These are phyloP conservation scores for Equus quagga DNA, from an alignment of 2,113 vertebrate genomes.

Conservation along the genomic window DNA sequence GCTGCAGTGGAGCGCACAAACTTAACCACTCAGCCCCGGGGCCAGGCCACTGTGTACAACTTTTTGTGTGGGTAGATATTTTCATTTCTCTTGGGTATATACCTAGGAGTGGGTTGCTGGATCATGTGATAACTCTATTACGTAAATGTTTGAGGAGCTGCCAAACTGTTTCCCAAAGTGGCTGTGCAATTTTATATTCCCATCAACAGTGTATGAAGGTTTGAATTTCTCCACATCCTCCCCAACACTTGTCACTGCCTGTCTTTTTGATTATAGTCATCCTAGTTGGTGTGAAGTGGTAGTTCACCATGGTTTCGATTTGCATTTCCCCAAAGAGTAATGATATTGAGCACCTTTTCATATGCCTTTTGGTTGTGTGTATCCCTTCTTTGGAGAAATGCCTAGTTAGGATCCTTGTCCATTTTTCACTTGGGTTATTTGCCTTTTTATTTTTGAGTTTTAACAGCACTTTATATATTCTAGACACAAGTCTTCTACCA, in stretches of 20 bases:
- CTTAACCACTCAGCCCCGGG: no score
- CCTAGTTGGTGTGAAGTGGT: neutral
- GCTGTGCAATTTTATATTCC: neutral
- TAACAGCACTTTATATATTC: neutral
- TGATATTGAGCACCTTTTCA: neutral
- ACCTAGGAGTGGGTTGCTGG: neutral
- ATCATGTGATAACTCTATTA: neutral
- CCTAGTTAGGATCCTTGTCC: neutral
- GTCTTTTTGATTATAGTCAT: neutral
- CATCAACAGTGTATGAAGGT: neutral
- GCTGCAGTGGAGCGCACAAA: no score
- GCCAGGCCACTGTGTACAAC: neutral
- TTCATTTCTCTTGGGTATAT: neutral
- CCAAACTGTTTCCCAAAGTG: neutral
- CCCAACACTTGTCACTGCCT: neutral
- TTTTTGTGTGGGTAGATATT: neutral
- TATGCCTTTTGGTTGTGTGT: neutral
- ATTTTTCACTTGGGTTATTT: neutral
- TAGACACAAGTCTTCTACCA: neutral
- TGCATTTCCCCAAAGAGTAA: neutral
- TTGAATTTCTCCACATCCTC: neutral
- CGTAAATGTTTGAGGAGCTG: neutral
- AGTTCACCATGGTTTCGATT: neutral
- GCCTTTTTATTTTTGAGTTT: neutral
- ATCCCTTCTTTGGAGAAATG: neutral